These are phyloP conservation scores for Drosophila persimilis DNA, from an alignment of 1,140 invertebrate genomes.

Conservation along the genomic window DNA sequence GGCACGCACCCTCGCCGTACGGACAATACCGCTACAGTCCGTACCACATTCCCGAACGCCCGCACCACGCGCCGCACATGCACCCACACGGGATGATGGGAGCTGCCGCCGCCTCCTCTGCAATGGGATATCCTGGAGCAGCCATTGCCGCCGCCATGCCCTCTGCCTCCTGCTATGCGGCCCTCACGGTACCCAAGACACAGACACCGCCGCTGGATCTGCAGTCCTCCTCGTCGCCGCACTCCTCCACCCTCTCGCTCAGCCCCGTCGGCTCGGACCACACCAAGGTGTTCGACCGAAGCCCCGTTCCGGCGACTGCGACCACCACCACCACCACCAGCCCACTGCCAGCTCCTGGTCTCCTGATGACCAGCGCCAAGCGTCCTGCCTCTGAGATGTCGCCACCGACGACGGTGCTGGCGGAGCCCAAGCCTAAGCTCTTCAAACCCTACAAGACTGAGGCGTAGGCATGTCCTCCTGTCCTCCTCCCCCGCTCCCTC, in stretches of 20 bases:
- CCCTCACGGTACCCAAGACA: constrained; percentile 59
- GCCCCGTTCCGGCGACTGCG: constrained; percentile 43
- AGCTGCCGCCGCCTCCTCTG: constrained; percentile 39
- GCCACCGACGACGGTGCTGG: constrained; percentile 60
- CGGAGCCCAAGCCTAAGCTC: constrained; percentile 85
- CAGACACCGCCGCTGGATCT: constrained; percentile 80
- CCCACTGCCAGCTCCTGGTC: constrained; percentile 61
- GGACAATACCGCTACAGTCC: constrained; percentile 83
- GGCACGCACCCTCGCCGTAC: constrained; percentile 74
- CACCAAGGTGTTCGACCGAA: constrained; percentile 74
- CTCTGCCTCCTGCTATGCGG: constrained; percentile 39
- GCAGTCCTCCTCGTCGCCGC: constrained; percentile 81
- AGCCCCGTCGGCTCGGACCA: constrained; percentile 82
- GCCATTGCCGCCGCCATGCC: constrained; percentile 63
- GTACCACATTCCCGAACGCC: constrained; percentile 82
- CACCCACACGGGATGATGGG: constrained; percentile 72
- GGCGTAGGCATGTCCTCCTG: constrained; percentile 68
- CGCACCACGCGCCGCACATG: constrained; percentile 82
- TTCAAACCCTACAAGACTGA: constrained; percentile 89
- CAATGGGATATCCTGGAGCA: constrained; percentile 55
- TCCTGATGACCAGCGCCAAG: constrained; percentile 70
- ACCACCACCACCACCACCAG: constrained; percentile 52
- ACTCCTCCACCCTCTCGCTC: constrained; percentile 79
- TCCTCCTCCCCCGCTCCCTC: background rate
- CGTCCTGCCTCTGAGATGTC: constrained; percentile 66